Percentiles rank a stretch among this genome's conserved stretches.
phyloP scores from a whole-genome alignment of 2,113 vertebrate species.

The Sigmodon hispidus region DNA sequence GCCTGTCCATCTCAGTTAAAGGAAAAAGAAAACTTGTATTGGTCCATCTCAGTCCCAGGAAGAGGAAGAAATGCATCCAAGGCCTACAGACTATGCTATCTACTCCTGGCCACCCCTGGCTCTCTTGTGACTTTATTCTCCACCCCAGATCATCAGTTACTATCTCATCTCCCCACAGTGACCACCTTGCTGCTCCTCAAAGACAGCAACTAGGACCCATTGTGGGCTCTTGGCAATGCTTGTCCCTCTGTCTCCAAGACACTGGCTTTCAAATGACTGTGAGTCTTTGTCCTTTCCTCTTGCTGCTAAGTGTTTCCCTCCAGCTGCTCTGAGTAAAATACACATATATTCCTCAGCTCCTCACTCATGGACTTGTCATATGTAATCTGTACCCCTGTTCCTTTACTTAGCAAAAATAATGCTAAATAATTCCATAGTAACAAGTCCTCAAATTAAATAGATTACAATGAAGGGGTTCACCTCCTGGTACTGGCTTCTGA shows the following conservation, averaged over 20 bases:
- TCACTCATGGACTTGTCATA: background rate
- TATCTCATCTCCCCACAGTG: background rate
- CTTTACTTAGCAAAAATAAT: background rate
- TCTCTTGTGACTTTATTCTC: background rate
- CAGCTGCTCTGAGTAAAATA: background rate
- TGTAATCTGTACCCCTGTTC: background rate
- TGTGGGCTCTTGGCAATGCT: background rate
- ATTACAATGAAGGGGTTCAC: background rate
- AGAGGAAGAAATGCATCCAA: background rate
- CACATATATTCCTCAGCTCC: background rate
- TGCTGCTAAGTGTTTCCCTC: background rate
- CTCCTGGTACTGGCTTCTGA: background rate
- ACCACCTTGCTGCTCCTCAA: background rate
- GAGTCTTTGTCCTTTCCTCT: background rate
- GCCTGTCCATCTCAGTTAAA: background rate
- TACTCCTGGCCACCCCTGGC: background rate
- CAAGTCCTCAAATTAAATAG: background rate
- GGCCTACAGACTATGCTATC: background rate
- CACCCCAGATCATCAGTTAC: background rate
- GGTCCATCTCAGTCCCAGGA: constrained; percentile 1
- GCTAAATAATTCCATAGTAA: background rate
- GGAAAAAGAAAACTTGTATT: background rate
- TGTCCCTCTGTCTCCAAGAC: background rate
- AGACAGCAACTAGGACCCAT: background rate
- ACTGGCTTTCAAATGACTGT: background rate